Conservation (phyloP, 2,888 invertebrate genomes). For the Pteria penguin region DNA sequence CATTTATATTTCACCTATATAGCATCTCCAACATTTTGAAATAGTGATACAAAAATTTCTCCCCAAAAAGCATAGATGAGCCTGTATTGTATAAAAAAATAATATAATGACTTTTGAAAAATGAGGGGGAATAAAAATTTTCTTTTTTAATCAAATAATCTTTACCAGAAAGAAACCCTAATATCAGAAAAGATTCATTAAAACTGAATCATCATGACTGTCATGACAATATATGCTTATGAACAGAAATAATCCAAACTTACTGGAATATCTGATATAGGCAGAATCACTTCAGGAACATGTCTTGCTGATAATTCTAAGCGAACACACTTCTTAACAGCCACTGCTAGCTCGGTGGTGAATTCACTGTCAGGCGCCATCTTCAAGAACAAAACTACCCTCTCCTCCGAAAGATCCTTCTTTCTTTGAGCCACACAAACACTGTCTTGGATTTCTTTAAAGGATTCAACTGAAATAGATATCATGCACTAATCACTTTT, state of each 20-base stretch:
- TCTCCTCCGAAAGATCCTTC: constrained; percentile 81
- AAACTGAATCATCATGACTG: background rate
- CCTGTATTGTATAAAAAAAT: too few species aligned
- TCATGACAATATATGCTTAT: background rate
- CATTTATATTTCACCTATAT: too few species aligned
- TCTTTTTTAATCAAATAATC: too few species aligned
- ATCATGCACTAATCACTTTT: background rate
- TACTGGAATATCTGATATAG: constrained; percentile 82
- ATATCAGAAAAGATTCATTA: background rate
- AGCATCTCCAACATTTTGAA: too few species aligned
- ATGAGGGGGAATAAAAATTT: too few species aligned
- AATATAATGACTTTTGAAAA: too few species aligned
- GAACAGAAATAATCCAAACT: constrained; percentile 50
- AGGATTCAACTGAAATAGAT: constrained; percentile 81
- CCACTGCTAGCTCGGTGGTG: constrained; percentile 78
- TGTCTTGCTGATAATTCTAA: constrained; percentile 82
- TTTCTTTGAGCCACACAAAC: constrained; percentile 82
- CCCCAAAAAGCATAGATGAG: too few species aligned
- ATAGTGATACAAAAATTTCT: too few species aligned
- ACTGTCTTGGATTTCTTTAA: constrained; percentile 82
- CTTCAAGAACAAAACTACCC: constrained; percentile 83
- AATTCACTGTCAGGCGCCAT: constrained; percentile 78
- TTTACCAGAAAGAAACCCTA: too few species aligned
- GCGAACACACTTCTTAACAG: constrained; percentile 80
- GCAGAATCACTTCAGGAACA: constrained; percentile 82